Evolutionary conservation across 2,797 vertebrate genomes (phyloP).

Genomic region (Pygocentrus nattereri): DNA sequence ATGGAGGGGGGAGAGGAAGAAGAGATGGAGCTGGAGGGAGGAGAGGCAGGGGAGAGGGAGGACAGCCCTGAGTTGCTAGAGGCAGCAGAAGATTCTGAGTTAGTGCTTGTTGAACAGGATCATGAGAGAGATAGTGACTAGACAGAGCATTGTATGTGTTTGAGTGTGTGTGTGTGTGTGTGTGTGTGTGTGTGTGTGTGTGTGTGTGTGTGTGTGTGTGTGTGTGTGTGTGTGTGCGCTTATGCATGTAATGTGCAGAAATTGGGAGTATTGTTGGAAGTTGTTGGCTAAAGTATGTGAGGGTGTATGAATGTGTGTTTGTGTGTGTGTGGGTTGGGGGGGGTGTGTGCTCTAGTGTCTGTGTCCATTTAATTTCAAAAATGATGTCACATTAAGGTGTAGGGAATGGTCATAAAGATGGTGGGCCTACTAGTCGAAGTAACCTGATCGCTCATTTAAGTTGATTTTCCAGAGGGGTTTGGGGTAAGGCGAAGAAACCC

Average conservation of each 20-base stretch:
- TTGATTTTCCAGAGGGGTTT: background rate
- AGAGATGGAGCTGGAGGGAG: conserved; percentile 79
- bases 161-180: conserved; percentile 25
- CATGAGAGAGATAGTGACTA: conserved; percentile 89
- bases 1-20: conserved; percentile 74
- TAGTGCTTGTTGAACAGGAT: conserved; percentile 83
- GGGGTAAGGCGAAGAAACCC: background rate
- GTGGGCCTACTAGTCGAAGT: background rate
- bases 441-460: background rate
- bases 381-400: background rate
- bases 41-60: conserved; percentile 78
- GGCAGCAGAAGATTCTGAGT: conserved; percentile 84
- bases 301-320: conserved; percentile 16
- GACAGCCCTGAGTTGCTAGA: conserved; percentile 85
- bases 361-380: background rate
- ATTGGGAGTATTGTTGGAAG: conserved; percentile 17
- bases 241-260: conserved; percentile 10
- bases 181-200: conserved; percentile 49
- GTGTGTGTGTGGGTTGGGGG: too few species aligned
- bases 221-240: conserved; percentile 38
- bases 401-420: background rate
- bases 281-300: conserved; percentile 4
- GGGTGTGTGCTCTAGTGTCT: conserved; percentile 17
- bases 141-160: conserved; percentile 43
- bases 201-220: conserved; percentile 38